Evolutionary conservation across 2,888 invertebrate species (phyloP), one percentile per base, ranked within the genome.

Genomic region (Laspeyria flexula): DNA sequence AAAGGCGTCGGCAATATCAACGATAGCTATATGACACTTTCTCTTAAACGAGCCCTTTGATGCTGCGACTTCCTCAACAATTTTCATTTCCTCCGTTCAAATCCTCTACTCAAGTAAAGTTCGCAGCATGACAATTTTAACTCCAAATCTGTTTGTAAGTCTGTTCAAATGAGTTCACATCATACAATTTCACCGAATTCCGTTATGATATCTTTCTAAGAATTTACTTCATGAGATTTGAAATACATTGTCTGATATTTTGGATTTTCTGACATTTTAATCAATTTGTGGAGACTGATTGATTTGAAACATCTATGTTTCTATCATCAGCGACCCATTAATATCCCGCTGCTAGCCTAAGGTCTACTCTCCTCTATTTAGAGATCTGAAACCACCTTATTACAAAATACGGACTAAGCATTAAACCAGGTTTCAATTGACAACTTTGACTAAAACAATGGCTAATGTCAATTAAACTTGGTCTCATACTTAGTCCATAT

Each of bases 71-170:
- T 83, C 77, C 81, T 71, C 65, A 86, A 86, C 85, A 87, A 87
- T 87, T 86, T 86, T 84, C 83, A 86, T 86, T 86, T 85, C 79
- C 83, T 77, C 75, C 52, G 68, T 73, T 69, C 71, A 83, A 85
- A 81, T 82, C 80, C 72, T 73, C 73, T 68, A 65, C 66, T 55
- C 59, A 60, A 73, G 60, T 73, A 73, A 83, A 85, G 72, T 81
- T 83, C 70, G 46, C 62, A 76, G 75, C 71, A 75, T 77, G 75
- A 75, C 78, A 80, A 81, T 81, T 83, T 79, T 74, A 79, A 81
- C 76, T 81, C 73, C 53, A 69, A 79, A 79, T 81, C 77, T 74
- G 71, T 72, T 72, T 75, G 70, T 58, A 65, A 72, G 70, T 65
- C 56, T 55, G 56, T 56, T 64, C 50, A 51, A 64, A 65, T 65